phyloP scores from a whole-genome alignment of 2,797 vertebrate species.

The Macrochelys suwanniensis region DNA sequence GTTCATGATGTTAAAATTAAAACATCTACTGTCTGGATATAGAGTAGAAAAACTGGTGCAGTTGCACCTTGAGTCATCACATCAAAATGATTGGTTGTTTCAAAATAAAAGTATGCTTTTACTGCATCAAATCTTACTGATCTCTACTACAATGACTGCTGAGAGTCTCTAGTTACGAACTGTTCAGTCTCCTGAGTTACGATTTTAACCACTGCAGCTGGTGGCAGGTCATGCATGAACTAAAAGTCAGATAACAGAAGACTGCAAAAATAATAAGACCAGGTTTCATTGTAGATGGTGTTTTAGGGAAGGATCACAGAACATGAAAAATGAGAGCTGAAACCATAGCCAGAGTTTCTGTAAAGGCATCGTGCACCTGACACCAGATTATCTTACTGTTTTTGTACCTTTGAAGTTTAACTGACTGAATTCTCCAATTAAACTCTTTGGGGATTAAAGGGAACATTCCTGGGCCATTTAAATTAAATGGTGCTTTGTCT shows the following conservation, averaged over 20 bases:
- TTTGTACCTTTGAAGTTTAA: constrained; percentile 61
- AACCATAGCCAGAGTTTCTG: constrained; percentile 28
- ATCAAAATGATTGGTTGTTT: not conserved
- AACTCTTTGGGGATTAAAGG: constrained; percentile 31
- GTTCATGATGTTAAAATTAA: not conserved
- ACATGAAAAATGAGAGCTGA: constrained; percentile 8
- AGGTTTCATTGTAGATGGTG: not conserved
- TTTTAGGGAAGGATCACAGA: constrained; percentile 29
- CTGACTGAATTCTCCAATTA: constrained; percentile 33
- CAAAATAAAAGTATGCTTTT: not conserved
- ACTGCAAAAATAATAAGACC: constrained; percentile 12
- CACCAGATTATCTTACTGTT: constrained; percentile 26
- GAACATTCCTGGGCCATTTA: constrained; percentile 1
- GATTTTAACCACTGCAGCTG: constrained; percentile 38
- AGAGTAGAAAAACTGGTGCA: not conserved
- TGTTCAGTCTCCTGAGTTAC: not conserved
- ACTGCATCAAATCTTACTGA: constrained; percentile 9
- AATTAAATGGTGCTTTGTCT: constrained; percentile 16
- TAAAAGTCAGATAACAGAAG: not conserved
- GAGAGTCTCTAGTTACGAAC: not conserved
- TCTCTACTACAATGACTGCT: not conserved
- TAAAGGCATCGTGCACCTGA: not conserved
- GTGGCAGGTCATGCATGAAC: constrained; percentile 39
- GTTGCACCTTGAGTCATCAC: not conserved
- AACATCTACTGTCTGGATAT: not conserved